phyloP scores from a whole-genome alignment of 2,113 vertebrate species.

The Madoqua kirkii region DNA sequence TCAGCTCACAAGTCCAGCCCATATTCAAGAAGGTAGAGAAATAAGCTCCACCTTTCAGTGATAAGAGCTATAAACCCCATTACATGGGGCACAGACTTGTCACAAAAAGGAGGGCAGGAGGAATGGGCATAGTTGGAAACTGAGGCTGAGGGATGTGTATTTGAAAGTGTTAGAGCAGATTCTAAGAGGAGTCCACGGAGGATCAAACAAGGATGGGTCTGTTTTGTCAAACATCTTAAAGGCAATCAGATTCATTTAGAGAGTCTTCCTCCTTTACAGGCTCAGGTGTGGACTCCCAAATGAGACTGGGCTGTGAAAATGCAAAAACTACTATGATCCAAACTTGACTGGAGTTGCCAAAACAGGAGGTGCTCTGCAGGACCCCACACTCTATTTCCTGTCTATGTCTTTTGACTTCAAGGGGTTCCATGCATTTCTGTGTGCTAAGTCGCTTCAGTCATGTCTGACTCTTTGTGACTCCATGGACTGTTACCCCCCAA shows the following conservation, averaged over 20 bases:
- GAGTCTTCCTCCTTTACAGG: background rate
- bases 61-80: background rate
- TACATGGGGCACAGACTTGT: background rate
- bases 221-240: background rate
- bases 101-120: background rate
- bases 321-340: fast-evolving
- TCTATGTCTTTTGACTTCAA: background rate
- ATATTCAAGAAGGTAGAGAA: background rate
- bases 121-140: background rate
- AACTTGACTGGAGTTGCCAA: background rate
- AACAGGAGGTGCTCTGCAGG: background rate
- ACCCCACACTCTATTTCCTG: background rate
- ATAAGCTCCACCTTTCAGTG: background rate
- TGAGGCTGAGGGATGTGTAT: background rate
- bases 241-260: background rate
- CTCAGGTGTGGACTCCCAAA: background rate
- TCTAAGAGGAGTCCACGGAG: background rate
- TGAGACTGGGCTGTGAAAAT: background rate
- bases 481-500: background rate
- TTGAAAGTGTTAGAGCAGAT: background rate
- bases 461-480: background rate
- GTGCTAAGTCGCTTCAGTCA: background rate
- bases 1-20: background rate
- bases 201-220: background rate
- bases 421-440: background rate